These are phyloP conservation scores for Dicyrtoma fusca DNA, from an alignment of 2,888 invertebrate genomes.

Conservation along the genomic window DNA sequence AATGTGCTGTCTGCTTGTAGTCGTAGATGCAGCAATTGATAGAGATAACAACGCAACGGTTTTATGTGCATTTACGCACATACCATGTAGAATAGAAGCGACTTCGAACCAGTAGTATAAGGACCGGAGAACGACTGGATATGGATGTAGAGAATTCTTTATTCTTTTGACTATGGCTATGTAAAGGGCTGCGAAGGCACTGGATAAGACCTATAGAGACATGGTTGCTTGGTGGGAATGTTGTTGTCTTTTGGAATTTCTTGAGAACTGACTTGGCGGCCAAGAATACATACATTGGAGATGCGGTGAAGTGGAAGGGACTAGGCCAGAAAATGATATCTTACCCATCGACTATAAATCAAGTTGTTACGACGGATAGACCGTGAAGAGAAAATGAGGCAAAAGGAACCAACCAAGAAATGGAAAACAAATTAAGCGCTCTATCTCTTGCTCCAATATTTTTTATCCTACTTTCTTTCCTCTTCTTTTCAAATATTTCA, in stretches of 20 bases:
- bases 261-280: constrained; percentile 23
- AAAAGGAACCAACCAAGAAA: constrained; percentile 28
- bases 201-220: not conserved
- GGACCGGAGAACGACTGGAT: no score
- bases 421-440: constrained; percentile 36
- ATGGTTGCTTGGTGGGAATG: constrained; percentile 16
- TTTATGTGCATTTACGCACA: no score
- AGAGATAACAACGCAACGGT: no score
- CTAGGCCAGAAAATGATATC: constrained; percentile 32
- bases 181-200: not conserved
- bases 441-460: not conserved
- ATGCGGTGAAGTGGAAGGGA: constrained; percentile 24
- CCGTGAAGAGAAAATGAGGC: constrained; percentile 38
- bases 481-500: not conserved
- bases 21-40: no score
- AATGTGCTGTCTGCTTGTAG: no score
- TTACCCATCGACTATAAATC: constrained; percentile 42
- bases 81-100: no score
- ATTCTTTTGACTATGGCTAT: not conserved
- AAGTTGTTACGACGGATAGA: constrained; percentile 31
- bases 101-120: no score
- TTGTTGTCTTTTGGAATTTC: constrained; percentile 31
- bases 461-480: not conserved
- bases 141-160: not conserved
- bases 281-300: constrained; percentile 16